phyloP scores from a whole-genome alignment of 1,140 invertebrate genomes.

The Drosophila nigrodunni region DNA sequence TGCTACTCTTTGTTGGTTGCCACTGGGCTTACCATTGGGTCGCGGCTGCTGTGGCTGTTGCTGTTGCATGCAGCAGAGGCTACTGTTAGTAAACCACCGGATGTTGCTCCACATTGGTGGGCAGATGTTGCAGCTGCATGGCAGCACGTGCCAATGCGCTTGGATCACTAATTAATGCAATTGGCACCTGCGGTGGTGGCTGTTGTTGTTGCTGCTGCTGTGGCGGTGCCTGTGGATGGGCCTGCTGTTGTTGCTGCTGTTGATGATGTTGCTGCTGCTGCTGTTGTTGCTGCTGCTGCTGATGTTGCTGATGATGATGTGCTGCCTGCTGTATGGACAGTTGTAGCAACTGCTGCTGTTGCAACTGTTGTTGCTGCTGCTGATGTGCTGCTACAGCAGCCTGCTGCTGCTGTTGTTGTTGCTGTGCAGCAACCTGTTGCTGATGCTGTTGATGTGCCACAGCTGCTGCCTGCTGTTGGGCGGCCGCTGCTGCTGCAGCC shows the following conservation, averaged over 20 bases:
- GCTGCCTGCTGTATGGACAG: conserved; percentile 76
- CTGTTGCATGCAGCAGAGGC: conserved; percentile 63
- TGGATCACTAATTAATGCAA: conserved; percentile 80
- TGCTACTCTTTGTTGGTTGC: conserved; percentile 36
- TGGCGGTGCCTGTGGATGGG: conserved; percentile 58
- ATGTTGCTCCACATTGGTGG: conserved; percentile 82
- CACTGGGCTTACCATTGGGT: conserved; percentile 61
- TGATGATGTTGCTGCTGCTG: conserved; percentile 71
- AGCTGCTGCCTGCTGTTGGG: conserved; percentile 62
- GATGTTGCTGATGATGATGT: conserved; percentile 75
- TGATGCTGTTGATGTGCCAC: conserved; percentile 70
- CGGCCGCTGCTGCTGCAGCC: conserved; percentile 63
- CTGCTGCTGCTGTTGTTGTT: conserved; percentile 70
- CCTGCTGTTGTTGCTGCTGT: conserved; percentile 59
- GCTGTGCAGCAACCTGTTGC: conserved; percentile 66
- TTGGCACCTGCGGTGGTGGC: conserved; percentile 75
- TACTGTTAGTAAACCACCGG: conserved; percentile 84
- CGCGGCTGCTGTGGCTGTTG: conserved; percentile 51
- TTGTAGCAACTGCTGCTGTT: conserved; percentile 74
- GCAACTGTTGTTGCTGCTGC: conserved; percentile 65
- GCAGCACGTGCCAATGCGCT: conserved; percentile 77
- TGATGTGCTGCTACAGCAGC: conserved; percentile 60
- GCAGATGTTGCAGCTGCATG: conserved; percentile 82
- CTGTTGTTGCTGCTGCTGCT: conserved; percentile 70
- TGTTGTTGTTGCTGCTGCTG: conserved; percentile 71